Base-by-base conservation (phyloP, 2,888 invertebrate genomes). In the Morpho deidamia region DNA sequence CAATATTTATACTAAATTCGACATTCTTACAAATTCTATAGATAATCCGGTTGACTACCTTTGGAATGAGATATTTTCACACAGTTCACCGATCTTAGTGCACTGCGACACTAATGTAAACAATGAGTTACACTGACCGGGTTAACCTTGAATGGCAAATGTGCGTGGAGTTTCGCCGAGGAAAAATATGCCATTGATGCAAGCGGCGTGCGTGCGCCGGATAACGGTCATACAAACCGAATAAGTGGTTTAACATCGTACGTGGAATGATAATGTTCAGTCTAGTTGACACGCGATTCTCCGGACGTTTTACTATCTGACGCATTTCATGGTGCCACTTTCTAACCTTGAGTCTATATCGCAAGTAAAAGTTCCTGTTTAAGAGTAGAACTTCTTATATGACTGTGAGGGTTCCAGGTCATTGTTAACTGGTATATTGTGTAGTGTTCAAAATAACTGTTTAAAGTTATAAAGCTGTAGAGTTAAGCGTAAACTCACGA, bases 131-230 rank as follows among this genome's bases (percentile, higher is more conserved):
- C 76, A 76, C 76, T 88, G 84, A 89, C 89, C 89, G 83, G 87
- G 89, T 89, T 85, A 88, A 74, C 84, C 80, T 81, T 85, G 82
- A 86, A 87, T 87, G 83, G 84, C 79, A 85, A 87, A 85, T 84
- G 83, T 83, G 79, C 70, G 77, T 77, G 70, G 75, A 83, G 83
- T 87, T 86, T 85, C 82, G 82, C 83, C 69, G 72, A 73, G 81
- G 81, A 86, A 87, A 89, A 88, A 87, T 87, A 81, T 86, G 85
- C 81, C 87, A 87, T 86, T 86, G 86, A 86, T 83, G 86, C 86
- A 84, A 60, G 74, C 77, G 65, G 78, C 78, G 84, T 87, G 86
- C 87, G 85, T 88, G 87, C 78, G 74, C 66, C 76, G 77, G 75
- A 73, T 89, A 88, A 88, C 88, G 89, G 88, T 85, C 81, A 75